phyloP scores from a whole-genome alignment of 2,113 vertebrate genomes.

The Gallinago undulata region DNA sequence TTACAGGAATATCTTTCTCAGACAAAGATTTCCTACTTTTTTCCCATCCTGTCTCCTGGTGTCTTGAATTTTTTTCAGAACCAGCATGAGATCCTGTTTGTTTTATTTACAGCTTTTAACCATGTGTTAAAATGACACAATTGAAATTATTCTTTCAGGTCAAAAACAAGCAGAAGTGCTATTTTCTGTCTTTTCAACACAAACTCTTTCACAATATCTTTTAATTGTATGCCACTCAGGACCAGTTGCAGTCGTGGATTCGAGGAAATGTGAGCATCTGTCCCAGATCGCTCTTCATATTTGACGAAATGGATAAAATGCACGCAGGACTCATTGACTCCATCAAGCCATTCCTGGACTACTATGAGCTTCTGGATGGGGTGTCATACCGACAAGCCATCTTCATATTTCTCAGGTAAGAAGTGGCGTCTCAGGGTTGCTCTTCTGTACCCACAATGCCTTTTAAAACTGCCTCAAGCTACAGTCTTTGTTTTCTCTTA shows the following conservation, averaged over 20 bases:
- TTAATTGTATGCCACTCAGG: conserved; percentile 60
- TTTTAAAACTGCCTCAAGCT: background rate
- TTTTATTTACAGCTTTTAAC: background rate
- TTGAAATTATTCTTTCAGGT: background rate
- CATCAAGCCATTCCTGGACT: conserved; percentile 95
- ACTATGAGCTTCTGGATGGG: conserved; percentile 86
- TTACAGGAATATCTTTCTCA: background rate
- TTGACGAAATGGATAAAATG: conserved; percentile 99
- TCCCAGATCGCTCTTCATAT: conserved; percentile 89
- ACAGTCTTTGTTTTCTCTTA: background rate
- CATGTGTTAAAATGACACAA: background rate
- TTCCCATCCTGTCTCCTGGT: background rate
- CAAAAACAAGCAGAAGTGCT: background rate
- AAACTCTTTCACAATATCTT: background rate
- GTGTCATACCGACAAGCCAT: conserved; percentile 91
- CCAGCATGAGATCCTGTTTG: background rate
- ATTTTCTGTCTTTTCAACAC: background rate
- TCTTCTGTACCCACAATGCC: background rate
- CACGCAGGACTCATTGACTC: conserved; percentile 89
- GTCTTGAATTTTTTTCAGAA: background rate
- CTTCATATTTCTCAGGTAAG: conserved; percentile 97
- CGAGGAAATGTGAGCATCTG: conserved; percentile 88
- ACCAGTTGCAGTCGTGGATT: conserved; percentile 90
- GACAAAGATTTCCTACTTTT: background rate
- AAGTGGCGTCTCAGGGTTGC: background rate